Base-by-base conservation (phyloP, 1,140 invertebrate genomes). In the Drosophila auraria region DNA sequence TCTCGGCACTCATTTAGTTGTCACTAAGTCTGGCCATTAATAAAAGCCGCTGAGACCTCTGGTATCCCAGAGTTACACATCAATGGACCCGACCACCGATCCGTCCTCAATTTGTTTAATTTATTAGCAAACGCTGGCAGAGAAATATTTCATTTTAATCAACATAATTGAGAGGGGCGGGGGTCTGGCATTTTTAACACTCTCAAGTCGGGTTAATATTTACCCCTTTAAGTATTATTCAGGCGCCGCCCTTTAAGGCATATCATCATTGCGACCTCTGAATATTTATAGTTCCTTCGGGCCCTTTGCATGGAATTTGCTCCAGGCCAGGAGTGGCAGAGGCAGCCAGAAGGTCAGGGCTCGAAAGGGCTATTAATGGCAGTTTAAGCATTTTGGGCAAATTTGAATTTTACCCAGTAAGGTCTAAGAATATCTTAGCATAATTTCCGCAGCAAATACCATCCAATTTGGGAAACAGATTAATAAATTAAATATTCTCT, bases 11-110 rank as follows among this genome's bases (percentile, higher is more conserved):
- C 83, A 87, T 87, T 87, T 87, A 87, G 80, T 87, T 87, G 83
- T 83, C 83, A 80, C 83, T 87, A 87, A 77, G 76, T 87, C 73
- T 47, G 57, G 50, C 80, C 83, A 87, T 80, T 87, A 82, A 87
- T 87, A 75, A 82, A 71, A 36, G 68, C 30, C 57, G 40, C 60
- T 40, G 73, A 50, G 40, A 9, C 42, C 36, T 17, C 23, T 56
- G 51, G 62, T 38, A 71, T 72, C 51, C 65, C 65, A 72, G 70
- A 58, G 66, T 73, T 73, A 53, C 68, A 78, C 59, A 78, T 78
- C 74, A 78, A 78, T 78, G 53, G 65, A 71, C 45, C 59, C 73
- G 74, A 45, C 40, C 17, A 58, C 59, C 57, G 17, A 71, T 76
- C 64, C 51, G 69, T 56, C 42, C 70, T 60, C 75, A 62, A 71